A percentile compares a stretch with the other conserved stretches of the same genome.
Evolutionary conservation across 2,888 invertebrate species (phyloP).

Genomic region (Morpho helenor): DNA sequence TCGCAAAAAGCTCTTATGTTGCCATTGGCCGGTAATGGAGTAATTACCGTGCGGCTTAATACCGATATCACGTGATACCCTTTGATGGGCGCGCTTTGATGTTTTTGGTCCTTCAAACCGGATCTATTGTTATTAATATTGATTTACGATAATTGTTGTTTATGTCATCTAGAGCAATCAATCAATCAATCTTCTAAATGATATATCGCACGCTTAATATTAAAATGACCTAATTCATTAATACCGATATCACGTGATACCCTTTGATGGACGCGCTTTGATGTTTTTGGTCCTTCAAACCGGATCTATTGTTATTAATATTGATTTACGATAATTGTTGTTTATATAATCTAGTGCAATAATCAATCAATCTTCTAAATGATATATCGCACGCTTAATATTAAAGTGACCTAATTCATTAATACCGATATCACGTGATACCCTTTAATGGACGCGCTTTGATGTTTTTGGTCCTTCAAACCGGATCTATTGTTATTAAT

Average conservation of each 20-base stretch:
- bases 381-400: too few relatives aligned
- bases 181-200: too few relatives aligned
- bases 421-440: conserved; percentile 14
- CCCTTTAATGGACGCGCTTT: conserved; percentile 25
- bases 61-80: conserved; percentile 17
- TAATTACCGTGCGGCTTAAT: conserved; percentile 28
- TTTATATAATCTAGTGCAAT: background rate
- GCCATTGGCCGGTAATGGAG: conserved; percentile 40
- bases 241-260: conserved; percentile 13
- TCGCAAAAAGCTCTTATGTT: conserved; percentile 39
- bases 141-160: background rate
- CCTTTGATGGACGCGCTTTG: conserved; percentile 26
- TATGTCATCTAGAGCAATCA: background rate
- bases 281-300: conserved; percentile 21
- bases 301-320: conserved; percentile 7
- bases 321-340: background rate
- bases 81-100: conserved; percentile 27
- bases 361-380: too few relatives aligned
- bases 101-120: conserved; percentile 18
- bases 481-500: conserved; percentile 7
- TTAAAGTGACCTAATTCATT: background rate
- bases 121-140: conserved; percentile 3
- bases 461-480: conserved; percentile 22
- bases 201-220: too few relatives aligned
- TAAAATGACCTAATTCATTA: background rate